Percentiles rank a stretch among this genome's conserved stretches.
phyloP scores from a whole-genome alignment of 2,113 vertebrate genomes.

The Leiothrix lutea region DNA sequence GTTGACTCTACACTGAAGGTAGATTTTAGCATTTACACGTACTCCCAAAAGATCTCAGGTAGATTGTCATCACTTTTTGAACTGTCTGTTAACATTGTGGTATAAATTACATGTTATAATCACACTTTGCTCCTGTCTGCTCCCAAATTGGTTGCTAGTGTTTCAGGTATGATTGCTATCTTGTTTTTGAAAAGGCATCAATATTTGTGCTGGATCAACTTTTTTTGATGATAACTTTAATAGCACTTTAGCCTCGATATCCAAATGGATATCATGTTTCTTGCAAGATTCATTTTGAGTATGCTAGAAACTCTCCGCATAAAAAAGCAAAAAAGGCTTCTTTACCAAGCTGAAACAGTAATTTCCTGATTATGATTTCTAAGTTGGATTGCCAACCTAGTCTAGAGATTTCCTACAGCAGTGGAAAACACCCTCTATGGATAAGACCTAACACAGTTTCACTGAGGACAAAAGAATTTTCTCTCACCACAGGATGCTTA shows the following conservation, averaged over 20 bases:
- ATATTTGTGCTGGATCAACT: neutral
- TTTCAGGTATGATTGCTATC: neutral
- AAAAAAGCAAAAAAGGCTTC: neutral
- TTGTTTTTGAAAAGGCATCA: neutral
- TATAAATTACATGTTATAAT: neutral
- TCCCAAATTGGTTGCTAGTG: neutral
- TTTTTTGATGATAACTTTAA: neutral
- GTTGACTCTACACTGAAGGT: neutral
- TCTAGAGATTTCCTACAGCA: neutral
- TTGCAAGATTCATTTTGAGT: neutral
- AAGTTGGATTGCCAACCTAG: neutral
- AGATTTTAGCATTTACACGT: neutral
- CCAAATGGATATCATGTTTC: neutral
- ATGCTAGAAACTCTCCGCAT: neutral
- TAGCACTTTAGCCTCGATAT: neutral
- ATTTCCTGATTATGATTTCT: neutral
- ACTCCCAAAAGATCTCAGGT: neutral
- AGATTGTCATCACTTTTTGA: neutral
- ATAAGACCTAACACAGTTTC: neutral
- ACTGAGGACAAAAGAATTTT: neutral
- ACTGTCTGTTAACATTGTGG: neutral
- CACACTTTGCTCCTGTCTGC: neutral
- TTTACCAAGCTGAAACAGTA: neutral
- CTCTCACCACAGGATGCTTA: neutral
- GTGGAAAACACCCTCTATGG: neutral